Evolutionary conservation across 2,797 vertebrate species (phyloP), one percentile per base, ranked within the genome.

Genomic region (Pterois miles): DNA sequence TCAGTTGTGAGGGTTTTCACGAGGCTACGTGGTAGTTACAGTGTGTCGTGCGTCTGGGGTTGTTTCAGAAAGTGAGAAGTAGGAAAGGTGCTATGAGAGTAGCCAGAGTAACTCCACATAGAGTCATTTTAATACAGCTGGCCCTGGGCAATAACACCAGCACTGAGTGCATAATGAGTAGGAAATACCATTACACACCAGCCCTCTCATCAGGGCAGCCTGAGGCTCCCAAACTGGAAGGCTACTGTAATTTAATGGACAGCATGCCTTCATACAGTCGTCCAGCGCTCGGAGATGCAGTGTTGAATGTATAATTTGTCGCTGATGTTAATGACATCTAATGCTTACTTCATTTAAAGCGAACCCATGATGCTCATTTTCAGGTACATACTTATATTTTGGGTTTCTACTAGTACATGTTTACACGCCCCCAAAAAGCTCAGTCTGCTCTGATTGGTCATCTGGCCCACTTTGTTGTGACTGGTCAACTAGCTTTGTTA

Each of bases 41-140:
- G 3, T 38, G 65, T 46, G 62, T 71, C 75, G 59, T 22, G 7
- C 62, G 66, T 81, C 68, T 76, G 67, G 20, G 54, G 68, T 72
- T 40, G 36, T 74, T 86, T 84, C 22, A 70, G 62, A 75, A 65
- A 80, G 69, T 34, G 70, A 68, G 43, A 46, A 56, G 46, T 4
- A n/a, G 52, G 23, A 22, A 53, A 63, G 13, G 65, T 63, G 63
- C 23, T 23, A 3, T n/a, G 29, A 80, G 50, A 70, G 54, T 20
- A 58, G 65, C 65, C 53, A 65, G 60, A 81, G 50, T 66, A 34
- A 81, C 43, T 64, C 43, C 53, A 48, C 29, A 33, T 6, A 31
- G 6, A 65, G 65, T 68, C 27, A 84, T 86, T 92, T 92, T 89
- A 83, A 91, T 90, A 83, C 58, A 67, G 38, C 16, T 65, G 62